These are phyloP conservation scores for Calephelis perditalis DNA, from an alignment of 2,888 invertebrate genomes.

Conservation along the genomic window DNA sequence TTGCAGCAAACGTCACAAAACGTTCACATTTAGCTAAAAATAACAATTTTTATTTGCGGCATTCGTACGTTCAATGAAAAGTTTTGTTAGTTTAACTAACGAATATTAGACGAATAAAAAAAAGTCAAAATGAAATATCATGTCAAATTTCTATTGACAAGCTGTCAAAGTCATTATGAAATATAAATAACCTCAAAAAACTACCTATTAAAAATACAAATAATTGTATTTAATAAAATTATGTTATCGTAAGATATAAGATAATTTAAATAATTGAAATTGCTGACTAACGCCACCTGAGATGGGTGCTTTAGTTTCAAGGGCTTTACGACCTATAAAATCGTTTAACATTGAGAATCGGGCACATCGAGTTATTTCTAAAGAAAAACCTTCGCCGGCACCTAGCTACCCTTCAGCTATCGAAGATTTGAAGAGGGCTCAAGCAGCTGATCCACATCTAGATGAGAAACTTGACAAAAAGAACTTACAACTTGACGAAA, in stretches of 20 bases:
- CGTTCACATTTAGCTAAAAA: no score
- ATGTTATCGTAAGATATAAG: constrained; percentile 32
- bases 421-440: constrained; percentile 80
- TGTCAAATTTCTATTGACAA: constrained; percentile 34
- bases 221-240: constrained; percentile 25
- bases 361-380: constrained; percentile 83
- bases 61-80: no score
- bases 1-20: no score
- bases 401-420: constrained; percentile 81
- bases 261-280: constrained; percentile 26
- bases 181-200: constrained; percentile 25
- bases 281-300: constrained; percentile 55
- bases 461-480: constrained; percentile 80
- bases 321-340: constrained; percentile 77
- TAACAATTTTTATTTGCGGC: no score
- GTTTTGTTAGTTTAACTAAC: no score
- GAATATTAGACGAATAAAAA: no score
- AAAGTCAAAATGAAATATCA: no score
- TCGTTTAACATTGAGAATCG: constrained; percentile 87
- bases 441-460: constrained; percentile 80
- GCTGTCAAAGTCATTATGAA: background rate
- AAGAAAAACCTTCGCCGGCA: constrained; percentile 82
- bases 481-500: constrained; percentile 78
- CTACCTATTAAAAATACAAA: background rate
- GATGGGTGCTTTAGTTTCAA: constrained; percentile 84